Percentiles rank a stretch among this genome's conserved stretches.
Conservation (phyloP, 2,113 vertebrate species). For the Sinocyclocheilus rhinocerous region DNA sequence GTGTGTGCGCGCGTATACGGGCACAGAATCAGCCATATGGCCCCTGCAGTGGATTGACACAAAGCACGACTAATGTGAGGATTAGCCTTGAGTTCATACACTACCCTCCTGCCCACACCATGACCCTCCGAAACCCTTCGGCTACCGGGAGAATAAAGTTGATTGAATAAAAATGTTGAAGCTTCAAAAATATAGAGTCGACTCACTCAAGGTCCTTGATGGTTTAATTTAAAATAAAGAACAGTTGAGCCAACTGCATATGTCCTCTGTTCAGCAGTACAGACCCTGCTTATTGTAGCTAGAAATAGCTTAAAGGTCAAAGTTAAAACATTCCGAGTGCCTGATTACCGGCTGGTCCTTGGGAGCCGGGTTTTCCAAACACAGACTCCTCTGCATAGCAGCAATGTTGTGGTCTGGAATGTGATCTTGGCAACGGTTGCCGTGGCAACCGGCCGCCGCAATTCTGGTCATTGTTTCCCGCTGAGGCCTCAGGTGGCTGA, state of each 20-base stretch:
- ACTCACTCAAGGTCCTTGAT: not conserved
- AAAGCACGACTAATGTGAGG: conserved; percentile 40
- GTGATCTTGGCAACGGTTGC: conserved; percentile 51
- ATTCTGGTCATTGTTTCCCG: conserved; percentile 23
- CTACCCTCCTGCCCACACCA: not conserved
- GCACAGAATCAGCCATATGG: conserved; percentile 46
- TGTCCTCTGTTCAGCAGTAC: not conserved
- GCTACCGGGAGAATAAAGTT: not conserved
- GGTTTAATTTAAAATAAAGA: not conserved
- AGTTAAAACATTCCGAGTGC: conserved; percentile 8
- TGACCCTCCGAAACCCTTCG: not conserved
- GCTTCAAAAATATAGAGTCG: not conserved
- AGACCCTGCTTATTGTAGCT: not conserved
- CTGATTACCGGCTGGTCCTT: not conserved
- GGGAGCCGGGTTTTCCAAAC: not conserved
- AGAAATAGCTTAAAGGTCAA: not conserved
- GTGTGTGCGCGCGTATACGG: conserved; percentile 13
- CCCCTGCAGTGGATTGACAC: conserved; percentile 33
- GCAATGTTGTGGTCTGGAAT: conserved; percentile 41
- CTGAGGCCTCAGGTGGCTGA: conserved; percentile 29
- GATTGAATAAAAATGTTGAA: conserved; percentile 26
- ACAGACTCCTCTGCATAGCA: conserved; percentile 5
- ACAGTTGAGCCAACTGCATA: not conserved
- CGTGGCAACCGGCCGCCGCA: conserved; percentile 20
- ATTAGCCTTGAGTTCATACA: conserved; percentile 44